Evolutionary conservation across 2,113 vertebrate species (phyloP), one percentile per base, ranked within the genome.

Genomic region (Nyctibius bracteatus): DNA sequence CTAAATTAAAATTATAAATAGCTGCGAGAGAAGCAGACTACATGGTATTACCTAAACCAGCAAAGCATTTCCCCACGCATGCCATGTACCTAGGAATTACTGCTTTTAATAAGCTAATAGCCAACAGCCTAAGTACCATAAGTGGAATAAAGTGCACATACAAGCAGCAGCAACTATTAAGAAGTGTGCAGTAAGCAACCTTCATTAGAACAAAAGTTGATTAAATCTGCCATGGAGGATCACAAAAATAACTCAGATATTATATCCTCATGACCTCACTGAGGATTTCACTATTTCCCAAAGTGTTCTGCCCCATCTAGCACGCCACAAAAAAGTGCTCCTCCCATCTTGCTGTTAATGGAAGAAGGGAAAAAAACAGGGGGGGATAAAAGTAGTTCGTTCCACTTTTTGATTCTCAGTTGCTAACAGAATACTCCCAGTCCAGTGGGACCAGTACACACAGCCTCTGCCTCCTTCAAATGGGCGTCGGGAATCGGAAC

Each of bases 21-120:
- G 43, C 65, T 75, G 21, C 70, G 75, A 83, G 71, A 88, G 9
- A 73, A 79, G 63, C 37, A 62, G 67, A 75, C 37, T 44, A 21
- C 3, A 25, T 35, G 35, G 37, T 35, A 37, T 62, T 83, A 66
- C 30, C 39, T 31, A 87, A 91, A 55, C 21, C 72, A 90, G 37
- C 71, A 65, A n/a, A 90, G n/a, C 70, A 67, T 55, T 94, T 81
- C 52, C 55, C 43, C 55, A 80, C 70, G 66, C 82, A 96, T n/a
- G 82, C 59, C 90, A 86, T 10, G 62, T 90, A 77, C 70, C 49
- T 39, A 92, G 86, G 80, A 96, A 90, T 96, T 95, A 96, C 82
- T 88, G 90, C 72, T 95, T 94, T 95, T 95, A 97, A 90, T 97
- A 96, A 92, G 47, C 78, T 86, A 90, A 77, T 75, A 80, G 58